Conservation (phyloP, 2,888 invertebrate genomes). For the Agrochola lychnidis region DNA sequence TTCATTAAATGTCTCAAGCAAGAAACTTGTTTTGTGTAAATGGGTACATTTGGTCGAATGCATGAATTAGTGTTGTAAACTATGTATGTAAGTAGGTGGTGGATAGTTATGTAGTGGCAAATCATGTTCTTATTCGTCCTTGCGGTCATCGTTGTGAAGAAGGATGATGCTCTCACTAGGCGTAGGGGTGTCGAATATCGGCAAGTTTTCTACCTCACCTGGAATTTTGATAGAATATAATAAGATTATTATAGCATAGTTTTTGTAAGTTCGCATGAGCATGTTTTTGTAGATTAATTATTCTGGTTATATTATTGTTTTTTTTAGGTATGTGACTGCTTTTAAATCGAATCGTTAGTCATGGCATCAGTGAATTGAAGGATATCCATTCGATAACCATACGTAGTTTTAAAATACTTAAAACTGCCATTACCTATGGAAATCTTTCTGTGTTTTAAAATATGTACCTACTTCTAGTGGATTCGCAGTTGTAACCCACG, state of each 20-base stretch:
- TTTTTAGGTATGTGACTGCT: neutral
- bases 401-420: neutral
- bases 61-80: slow-evolving; percentile 20
- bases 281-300: neutral
- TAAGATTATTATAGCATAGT: neutral
- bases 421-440: neutral
- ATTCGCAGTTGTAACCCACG: no score
- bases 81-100: neutral
- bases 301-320: no score
- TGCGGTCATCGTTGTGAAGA: slow-evolving; percentile 79
- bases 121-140: slow-evolving; percentile 66
- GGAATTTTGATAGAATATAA: slow-evolving; percentile 61
- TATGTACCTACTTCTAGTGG: no score
- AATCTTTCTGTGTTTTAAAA: neutral
- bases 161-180: slow-evolving; percentile 84
- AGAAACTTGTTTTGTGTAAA: neutral
- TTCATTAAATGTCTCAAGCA: neutral
- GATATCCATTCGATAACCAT: neutral
- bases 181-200: slow-evolving; percentile 82
- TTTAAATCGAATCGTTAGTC: no score
- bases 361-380: neutral
- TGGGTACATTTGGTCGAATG: slow-evolving; percentile 5
- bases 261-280: neutral
- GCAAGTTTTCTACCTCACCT: slow-evolving; percentile 88
- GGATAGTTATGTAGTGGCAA: neutral